A percentile compares a stretch with the other conserved stretches of the same genome.
Evolutionary conservation across 64 coral and sea anemone species (phyloP).

Genomic region (Dendronephthya gigantea): DNA sequence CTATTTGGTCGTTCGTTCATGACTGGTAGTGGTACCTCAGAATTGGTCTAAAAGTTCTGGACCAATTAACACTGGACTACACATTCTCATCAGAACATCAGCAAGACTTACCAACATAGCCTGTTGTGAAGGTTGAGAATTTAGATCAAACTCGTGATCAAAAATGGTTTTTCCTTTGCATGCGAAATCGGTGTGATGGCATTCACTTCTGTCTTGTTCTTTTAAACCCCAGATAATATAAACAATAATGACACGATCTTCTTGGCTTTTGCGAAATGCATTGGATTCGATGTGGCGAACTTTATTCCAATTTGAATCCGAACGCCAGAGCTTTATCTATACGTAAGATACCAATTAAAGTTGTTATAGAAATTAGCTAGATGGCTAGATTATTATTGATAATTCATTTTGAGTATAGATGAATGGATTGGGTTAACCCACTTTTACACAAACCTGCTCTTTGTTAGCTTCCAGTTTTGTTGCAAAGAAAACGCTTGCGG

Average conservation of each 20-base stretch:
- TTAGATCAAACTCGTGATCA: conserved; percentile 52
- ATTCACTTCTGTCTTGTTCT: conserved; percentile 41
- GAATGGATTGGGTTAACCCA: no score
- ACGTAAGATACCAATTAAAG: no score
- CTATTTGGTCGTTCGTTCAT: no score
- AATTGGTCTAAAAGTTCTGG: no score
- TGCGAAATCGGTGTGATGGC: conserved; percentile 56
- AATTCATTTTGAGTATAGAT: no score
- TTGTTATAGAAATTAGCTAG: no score
- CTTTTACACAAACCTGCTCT: conserved; percentile 51
- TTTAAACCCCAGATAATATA: conserved; percentile 53
- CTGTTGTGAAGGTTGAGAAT: conserved; percentile 38
- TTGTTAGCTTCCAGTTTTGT: conserved; percentile 66
- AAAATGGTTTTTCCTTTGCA: conserved; percentile 57
- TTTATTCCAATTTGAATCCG: conserved; percentile 46
- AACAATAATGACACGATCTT: conserved; percentile 46
- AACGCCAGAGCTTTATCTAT: conserved; percentile 47
- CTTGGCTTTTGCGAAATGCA: conserved; percentile 48
- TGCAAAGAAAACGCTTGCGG: conserved; percentile 53
- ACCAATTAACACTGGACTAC: no score
- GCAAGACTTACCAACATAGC: conserved; percentile 49
- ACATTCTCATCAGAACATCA: no score
- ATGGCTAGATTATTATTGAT: no score
- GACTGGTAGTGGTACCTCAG: no score
- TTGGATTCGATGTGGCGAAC: conserved; percentile 5